phyloP scores from a whole-genome alignment of 2,888 invertebrate species.

The Eristalis arbustorum region DNA sequence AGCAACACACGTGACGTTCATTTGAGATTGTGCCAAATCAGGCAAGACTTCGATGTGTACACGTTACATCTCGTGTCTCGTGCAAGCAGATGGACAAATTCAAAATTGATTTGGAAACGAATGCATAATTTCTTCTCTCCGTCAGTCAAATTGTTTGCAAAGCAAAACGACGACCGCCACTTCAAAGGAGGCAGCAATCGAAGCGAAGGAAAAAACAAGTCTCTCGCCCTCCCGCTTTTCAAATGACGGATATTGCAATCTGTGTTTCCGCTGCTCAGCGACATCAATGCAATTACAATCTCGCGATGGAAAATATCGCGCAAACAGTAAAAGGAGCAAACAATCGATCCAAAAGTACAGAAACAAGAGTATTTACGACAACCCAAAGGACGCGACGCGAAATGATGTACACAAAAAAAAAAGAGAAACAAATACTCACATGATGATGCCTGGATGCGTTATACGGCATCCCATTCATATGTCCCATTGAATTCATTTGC shows the following conservation, averaged over 20 bases:
- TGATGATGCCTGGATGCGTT: constrained; percentile 79
- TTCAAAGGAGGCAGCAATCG: constrained; percentile 8
- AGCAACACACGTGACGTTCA: no score
- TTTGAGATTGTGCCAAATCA: background rate
- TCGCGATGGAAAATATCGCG: constrained; percentile 42
- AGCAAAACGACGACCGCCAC: constrained; percentile 22
- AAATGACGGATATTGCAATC: constrained; percentile 63
- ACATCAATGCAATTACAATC: constrained; percentile 67
- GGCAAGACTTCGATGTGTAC: background rate
- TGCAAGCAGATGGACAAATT: constrained; percentile 6
- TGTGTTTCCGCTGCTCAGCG: constrained; percentile 47
- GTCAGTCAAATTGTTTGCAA: constrained; percentile 45
- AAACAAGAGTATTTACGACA: constrained; percentile 47
- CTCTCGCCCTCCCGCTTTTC: background rate
- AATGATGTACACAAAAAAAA: constrained; percentile 17
- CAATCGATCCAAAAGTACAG: constrained; percentile 45
- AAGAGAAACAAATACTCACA: constrained; percentile 75
- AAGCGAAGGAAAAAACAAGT: constrained; percentile 4
- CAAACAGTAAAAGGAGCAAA: constrained; percentile 58
- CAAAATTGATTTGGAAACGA: constrained; percentile 38
- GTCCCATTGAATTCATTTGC: constrained; percentile 75
- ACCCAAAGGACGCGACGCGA: constrained; percentile 28
- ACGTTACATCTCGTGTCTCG: no score
- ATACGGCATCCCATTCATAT: constrained; percentile 78
- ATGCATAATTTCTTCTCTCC: constrained; percentile 32